Evolutionary conservation across 2,888 invertebrate species (phyloP).

Genomic region (Boloria selene): DNA sequence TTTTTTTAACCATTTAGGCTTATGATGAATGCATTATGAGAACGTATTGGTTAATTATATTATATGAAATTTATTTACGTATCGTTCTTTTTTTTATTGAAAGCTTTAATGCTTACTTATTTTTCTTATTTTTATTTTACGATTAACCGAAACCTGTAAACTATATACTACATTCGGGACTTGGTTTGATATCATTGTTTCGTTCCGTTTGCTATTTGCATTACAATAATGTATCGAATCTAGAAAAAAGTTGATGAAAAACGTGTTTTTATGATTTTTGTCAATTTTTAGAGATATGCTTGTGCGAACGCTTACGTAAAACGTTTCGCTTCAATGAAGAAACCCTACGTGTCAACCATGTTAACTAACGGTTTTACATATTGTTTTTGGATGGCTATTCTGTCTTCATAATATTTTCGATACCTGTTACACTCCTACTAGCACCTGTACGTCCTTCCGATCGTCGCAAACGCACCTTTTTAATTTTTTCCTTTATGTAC

Average conservation of each 20-base stretch:
- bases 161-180: background rate
- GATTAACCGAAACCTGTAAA: background rate
- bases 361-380: constrained; percentile 19
- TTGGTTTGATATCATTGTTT: constrained; percentile 1
- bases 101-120: too few relatives aligned
- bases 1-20: too few relatives aligned
- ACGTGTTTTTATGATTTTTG: background rate
- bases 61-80: too few relatives aligned
- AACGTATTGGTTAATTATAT: too few relatives aligned
- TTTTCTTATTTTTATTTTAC: too few relatives aligned
- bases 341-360: constrained; percentile 20
- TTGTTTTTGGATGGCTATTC: constrained; percentile 12
- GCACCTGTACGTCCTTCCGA: background rate
- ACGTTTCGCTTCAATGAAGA: constrained; percentile 43
- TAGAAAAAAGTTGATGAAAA: background rate
- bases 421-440: constrained; percentile 14
- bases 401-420: constrained; percentile 1
- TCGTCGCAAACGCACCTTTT: constrained; percentile 50
- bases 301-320: constrained; percentile 41
- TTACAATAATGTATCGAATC: constrained; percentile 1
- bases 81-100: too few relatives aligned
- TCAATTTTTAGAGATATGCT: constrained; percentile 12
- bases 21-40: too few relatives aligned
- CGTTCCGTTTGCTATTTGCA: background rate
- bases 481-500: constrained; percentile 9